phyloP scores from a whole-genome alignment of 2,888 invertebrate species.

The Polydesmus complanatus region DNA sequence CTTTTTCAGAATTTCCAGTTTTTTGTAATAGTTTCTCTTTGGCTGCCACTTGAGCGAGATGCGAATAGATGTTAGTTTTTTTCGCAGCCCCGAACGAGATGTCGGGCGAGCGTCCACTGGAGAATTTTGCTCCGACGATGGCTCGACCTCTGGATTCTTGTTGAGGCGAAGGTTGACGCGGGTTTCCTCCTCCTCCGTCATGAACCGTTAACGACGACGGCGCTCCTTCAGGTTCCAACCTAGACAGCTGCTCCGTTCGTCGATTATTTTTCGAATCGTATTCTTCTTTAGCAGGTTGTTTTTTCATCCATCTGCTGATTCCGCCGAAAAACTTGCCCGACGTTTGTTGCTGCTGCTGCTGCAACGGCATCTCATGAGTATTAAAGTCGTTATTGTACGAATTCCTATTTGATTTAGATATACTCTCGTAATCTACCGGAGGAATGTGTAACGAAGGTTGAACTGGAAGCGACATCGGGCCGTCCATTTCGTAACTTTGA shows the following conservation, averaged over 20 bases:
- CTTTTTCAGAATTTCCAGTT: neutral
- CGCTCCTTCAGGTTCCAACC: constrained; percentile 28
- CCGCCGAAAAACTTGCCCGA: constrained; percentile 18
- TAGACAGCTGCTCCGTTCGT: constrained; percentile 7
- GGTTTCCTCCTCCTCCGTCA: neutral
- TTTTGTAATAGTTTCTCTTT: constrained; percentile 11
- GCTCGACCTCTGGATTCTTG: constrained; percentile 11
- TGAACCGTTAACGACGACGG: constrained; percentile 16
- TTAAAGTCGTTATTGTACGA: too few relatives aligned
- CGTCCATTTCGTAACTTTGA: neutral
- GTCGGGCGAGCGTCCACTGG: constrained; percentile 10
- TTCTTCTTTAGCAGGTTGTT: constrained; percentile 16
- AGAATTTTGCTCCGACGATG: constrained; percentile 12
- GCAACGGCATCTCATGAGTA: neutral
- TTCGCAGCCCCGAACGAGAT: neutral
- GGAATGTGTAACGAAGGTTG: constrained; percentile 13
- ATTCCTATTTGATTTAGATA: neutral
- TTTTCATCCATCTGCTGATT: constrained; percentile 19
- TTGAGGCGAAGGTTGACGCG: constrained; percentile 15
- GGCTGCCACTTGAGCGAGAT: constrained; percentile 11
- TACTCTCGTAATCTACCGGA: constrained; percentile 12
- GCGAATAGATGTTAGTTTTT: constrained; percentile 15
- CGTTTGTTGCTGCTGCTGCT: neutral
- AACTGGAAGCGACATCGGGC: neutral
- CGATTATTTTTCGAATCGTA: neutral